phyloP scores from a whole-genome alignment of 2,113 vertebrate species.

The Takifugu bimaculatus region DNA sequence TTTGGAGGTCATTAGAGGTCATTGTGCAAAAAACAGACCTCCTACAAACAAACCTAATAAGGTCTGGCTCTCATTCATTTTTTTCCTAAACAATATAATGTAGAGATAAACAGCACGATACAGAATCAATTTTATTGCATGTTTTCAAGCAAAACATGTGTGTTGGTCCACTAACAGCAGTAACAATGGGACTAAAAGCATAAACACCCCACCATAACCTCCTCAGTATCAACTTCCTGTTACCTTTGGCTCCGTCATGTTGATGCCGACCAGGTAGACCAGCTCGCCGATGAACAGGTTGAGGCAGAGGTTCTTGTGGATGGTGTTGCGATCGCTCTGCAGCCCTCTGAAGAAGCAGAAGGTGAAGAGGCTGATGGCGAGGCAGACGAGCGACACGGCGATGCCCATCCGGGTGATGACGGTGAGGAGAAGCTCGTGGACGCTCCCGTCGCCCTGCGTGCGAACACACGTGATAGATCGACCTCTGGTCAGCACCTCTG shows the following conservation, averaged over 20 bases:
- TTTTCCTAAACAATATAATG: not conserved
- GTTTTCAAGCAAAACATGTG: too few species aligned
- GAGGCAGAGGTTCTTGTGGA: slow-evolving; percentile 98
- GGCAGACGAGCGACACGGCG: slow-evolving; percentile 93
- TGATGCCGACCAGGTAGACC: slow-evolving; percentile 95
- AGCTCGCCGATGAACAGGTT: slow-evolving; percentile 97
- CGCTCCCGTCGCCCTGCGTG: slow-evolving; percentile 82
- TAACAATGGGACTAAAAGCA: slow-evolving; percentile 6
- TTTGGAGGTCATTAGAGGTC: too few species aligned
- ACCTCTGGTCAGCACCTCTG: slow-evolving; percentile 13
- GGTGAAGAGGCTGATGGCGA: slow-evolving; percentile 97
- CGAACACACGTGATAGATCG: slow-evolving; percentile 4
- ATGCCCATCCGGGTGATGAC: slow-evolving; percentile 97
- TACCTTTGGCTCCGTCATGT: slow-evolving; percentile 94
- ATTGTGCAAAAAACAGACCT: not conserved
- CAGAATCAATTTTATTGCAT: not conserved
- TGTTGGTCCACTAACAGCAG: too few species aligned
- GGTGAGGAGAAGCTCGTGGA: slow-evolving; percentile 91
- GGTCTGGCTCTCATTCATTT: not conserved
- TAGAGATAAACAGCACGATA: not conserved
- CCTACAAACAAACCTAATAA: not conserved
- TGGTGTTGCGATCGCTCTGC: slow-evolving; percentile 96
- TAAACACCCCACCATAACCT: not conserved
- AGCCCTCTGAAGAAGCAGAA: slow-evolving; percentile 98
- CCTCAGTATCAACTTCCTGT: not conserved